Percentiles rank a stretch among this genome's conserved stretches.
phyloP scores from a whole-genome alignment of 2,888 invertebrate species.

The Branchellion lobata region DNA sequence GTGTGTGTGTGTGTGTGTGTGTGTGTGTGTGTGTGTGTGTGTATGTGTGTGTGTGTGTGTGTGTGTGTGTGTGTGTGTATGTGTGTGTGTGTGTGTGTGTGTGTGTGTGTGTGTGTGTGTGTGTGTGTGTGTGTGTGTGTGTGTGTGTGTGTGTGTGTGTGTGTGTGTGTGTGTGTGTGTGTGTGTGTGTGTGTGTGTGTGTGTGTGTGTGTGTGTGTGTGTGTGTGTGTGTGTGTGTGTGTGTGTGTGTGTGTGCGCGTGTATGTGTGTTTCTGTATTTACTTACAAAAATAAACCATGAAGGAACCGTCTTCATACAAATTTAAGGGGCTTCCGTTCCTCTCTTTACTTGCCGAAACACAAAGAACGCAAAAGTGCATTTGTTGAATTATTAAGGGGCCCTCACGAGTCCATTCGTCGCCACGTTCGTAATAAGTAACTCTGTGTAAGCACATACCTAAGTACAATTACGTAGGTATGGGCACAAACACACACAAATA shows the following conservation, averaged over 20 bases:
- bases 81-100: conserved; percentile 34
- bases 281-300: too few species aligned
- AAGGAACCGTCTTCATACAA: too few species aligned
- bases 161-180: conserved; percentile 8
- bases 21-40: conserved; percentile 35
- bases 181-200: conserved; percentile 3
- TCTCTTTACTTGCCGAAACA: too few species aligned
- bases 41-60: conserved; percentile 34
- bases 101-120: conserved; percentile 32
- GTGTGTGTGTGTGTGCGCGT: conserved; percentile 15
- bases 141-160: conserved; percentile 6
- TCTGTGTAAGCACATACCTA: too few species aligned
- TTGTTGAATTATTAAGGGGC: too few species aligned
- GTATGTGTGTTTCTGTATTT: conserved; percentile 10
- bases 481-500: too few species aligned
- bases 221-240: conserved; percentile 22
- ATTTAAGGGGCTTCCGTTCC: too few species aligned
- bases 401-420: too few species aligned
- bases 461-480: too few species aligned
- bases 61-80: conserved; percentile 38
- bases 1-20: conserved; percentile 36
- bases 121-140: conserved; percentile 28
- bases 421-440: too few species aligned
- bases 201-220: conserved; percentile 20
- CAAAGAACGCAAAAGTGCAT: too few species aligned